Evolutionary conservation across 2,888 invertebrate species (phyloP), one percentile per base, ranked within the genome.

Genomic region (Lasioglossum calceatum): DNA sequence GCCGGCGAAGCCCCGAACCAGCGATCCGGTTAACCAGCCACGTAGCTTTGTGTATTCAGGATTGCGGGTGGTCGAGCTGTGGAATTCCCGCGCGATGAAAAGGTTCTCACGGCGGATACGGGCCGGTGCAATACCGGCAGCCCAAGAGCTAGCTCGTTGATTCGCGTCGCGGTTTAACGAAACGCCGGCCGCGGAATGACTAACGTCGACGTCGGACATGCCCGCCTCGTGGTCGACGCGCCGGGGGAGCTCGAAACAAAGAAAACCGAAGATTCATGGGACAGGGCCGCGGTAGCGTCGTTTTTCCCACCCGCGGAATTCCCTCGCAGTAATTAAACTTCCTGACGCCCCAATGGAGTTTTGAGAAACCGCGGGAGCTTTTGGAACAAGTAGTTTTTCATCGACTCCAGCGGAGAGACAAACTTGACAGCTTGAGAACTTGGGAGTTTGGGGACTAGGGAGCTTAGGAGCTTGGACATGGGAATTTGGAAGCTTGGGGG

Each of bases 51-150:
- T 86, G 81, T 85, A 87, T 77, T 84, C 73, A 84, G 67, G 77
- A 87, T 88, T 81, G 78, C 73, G 79, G 80, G 32, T 87, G 67
- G 73, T 79, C 78, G 73, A 67, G 50, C 81, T 73, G 64, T 54
- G 82, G 82, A 88, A 90, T 89, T 90, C 89, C 80, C 81, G 36
- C 50, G 74, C 19, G 74, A 72, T 82, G 77, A 76, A 90, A 90
- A 85, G 81, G 36, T 79, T 61, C 23, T 39, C 74, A 76, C 78
- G 39, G 64, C 80, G 32, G 47, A 83, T 64, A 74, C 76, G 77
- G 61, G 79, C 39, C 61, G 75, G 50, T 36, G 39, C 7, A 61
- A 78, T 27, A 71, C 44, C 70, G 70, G 23, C n/a, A 23, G 67
- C 36, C 19, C 67, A 23, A 3, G 39, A 32, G 64, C 23, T 54